These are phyloP conservation scores for Pachyseris speciosa DNA, from an alignment of 64 coral and sea anemone genomes.

Conservation along the genomic window DNA sequence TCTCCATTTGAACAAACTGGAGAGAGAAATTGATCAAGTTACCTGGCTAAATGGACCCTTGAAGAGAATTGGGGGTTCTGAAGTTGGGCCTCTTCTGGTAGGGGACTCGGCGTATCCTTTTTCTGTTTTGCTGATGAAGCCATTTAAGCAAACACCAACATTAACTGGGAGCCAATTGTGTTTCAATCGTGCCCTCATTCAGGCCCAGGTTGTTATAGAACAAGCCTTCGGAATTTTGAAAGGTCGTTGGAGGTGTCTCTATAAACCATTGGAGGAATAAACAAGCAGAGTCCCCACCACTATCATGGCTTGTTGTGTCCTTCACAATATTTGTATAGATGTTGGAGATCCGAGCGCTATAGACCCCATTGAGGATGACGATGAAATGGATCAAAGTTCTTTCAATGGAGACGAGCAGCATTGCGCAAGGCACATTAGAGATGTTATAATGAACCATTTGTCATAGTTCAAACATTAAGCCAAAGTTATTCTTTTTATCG, in stretches of 20 bases:
- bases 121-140: constrained; percentile 3
- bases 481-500: background rate
- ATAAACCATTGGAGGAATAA: background rate
- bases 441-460: too few relatives aligned
- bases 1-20: too few relatives aligned
- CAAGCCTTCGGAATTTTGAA: constrained; percentile 37
- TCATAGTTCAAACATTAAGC: background rate
- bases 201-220: background rate
- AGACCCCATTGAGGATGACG: too few relatives aligned
- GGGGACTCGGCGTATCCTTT: background rate
- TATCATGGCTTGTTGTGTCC: constrained; percentile 27
- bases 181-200: constrained; percentile 1
- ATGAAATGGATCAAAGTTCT: too few relatives aligned
- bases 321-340: constrained; percentile 27
- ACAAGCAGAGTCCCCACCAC: background rate
- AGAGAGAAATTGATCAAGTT: too few relatives aligned
- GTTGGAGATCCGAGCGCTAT: background rate
- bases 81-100: background rate
- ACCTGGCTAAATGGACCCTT: too few relatives aligned
- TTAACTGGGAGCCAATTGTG: too few relatives aligned
- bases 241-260: constrained; percentile 14
- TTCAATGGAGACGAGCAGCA: too few relatives aligned
- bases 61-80: too few relatives aligned
- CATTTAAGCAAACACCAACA: background rate
- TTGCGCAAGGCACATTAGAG: too few relatives aligned